Evolutionary conservation across 2,797 vertebrate species (phyloP).

Genomic region (Anomalospiza imberbis): DNA sequence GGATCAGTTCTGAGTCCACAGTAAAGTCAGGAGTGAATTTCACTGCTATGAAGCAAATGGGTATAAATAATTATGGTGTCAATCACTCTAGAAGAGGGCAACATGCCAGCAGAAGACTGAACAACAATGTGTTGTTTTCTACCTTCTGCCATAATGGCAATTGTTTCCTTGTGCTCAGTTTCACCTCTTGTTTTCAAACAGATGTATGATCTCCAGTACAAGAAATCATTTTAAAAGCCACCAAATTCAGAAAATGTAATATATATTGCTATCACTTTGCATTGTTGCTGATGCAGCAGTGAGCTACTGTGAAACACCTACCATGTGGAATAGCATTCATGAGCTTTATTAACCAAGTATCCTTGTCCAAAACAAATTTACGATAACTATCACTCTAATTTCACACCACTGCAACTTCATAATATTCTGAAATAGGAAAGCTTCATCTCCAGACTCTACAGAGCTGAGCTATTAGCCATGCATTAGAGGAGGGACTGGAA

Average conservation of each 20-base stretch:
- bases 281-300: background rate
- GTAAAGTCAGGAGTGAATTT: conserved; percentile 46
- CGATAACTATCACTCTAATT: conserved; percentile 77
- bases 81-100: conserved; percentile 12
- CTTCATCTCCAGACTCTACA: background rate
- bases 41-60: conserved; percentile 41
- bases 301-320: background rate
- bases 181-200: background rate
- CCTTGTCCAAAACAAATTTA: conserved; percentile 36
- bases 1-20: conserved; percentile 16
- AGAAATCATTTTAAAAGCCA: conserved; percentile 45
- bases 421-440: conserved; percentile 45
- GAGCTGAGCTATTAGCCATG: conserved; percentile 50
- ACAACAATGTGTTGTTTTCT: background rate
- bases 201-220: background rate
- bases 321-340: background rate
- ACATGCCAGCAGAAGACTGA: background rate
- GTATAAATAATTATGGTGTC: conserved; percentile 65
- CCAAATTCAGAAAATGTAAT: background rate
- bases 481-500: conserved; percentile 54
- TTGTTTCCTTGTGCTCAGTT: background rate
- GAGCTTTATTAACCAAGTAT: background rate
- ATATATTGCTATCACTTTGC: background rate
- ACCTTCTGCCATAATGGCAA: background rate
- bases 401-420: conserved; percentile 72